Conservation (phyloP, 2,888 invertebrate genomes). For the Cordilura impudica region DNA sequence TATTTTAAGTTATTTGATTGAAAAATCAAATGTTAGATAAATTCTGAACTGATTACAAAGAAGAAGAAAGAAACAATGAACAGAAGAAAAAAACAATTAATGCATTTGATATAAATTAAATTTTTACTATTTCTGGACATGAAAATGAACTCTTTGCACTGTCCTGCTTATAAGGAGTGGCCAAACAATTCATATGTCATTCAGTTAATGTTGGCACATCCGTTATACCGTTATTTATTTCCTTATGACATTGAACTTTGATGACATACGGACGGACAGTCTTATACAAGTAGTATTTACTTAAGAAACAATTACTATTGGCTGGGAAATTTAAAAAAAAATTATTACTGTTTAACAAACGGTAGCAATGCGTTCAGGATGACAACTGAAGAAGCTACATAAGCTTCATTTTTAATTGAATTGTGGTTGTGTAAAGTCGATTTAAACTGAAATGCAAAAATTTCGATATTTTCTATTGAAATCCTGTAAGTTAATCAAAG, state of each 20-base stretch:
- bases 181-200: slow-evolving; percentile 11
- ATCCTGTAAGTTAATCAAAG: not conserved
- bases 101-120: not conserved
- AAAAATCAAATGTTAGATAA: not conserved
- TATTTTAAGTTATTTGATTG: not conserved
- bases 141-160: slow-evolving; percentile 14
- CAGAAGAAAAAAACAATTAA: not conserved
- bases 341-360: not conserved
- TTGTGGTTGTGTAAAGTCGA: slow-evolving; percentile 45
- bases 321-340: slow-evolving; percentile 2
- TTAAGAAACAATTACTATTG: slow-evolving; percentile 30
- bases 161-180: slow-evolving; percentile 28
- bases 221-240: not conserved
- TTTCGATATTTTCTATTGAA: not conserved
- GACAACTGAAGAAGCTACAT: slow-evolving; percentile 3
- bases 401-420: slow-evolving; percentile 37
- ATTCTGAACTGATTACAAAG: not conserved
- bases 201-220: not conserved
- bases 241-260: slow-evolving; percentile 51
- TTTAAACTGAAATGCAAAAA: not conserved
- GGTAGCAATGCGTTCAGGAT: slow-evolving; percentile 19
- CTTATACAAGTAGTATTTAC: no score
- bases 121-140: slow-evolving; percentile 22
- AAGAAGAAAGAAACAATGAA: not conserved
- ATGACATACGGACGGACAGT: no score